A percentile compares a stretch with the other conserved stretches of the same genome.
These are phyloP conservation scores for Ciconia stormi DNA, from an alignment of 2,113 vertebrate species.

Conservation along the genomic window DNA sequence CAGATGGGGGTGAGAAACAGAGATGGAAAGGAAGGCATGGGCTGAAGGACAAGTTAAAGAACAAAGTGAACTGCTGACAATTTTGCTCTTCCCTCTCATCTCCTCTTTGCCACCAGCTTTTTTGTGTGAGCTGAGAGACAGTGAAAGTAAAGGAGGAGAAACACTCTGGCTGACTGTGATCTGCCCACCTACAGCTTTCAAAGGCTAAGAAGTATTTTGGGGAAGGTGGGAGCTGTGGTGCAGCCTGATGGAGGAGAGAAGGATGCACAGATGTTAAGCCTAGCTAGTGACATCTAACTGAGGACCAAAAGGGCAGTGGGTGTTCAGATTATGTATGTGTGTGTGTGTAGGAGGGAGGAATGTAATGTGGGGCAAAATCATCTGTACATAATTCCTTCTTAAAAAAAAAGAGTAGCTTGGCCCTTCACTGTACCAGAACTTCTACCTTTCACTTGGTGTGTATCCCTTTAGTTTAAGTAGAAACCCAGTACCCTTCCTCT, in stretches of 20 bases:
- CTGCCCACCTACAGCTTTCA: neutral
- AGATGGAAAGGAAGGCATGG: neutral
- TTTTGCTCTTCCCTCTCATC: neutral
- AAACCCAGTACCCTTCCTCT: neutral
- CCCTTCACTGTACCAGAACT: neutral
- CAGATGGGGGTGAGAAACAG: neutral
- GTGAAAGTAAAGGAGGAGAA: neutral
- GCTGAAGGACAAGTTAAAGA: neutral
- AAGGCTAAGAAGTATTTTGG: neutral
- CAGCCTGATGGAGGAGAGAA: neutral
- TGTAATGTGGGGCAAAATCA: neutral
- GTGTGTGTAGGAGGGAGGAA: neutral
- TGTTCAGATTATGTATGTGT: neutral
- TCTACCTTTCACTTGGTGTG: neutral
- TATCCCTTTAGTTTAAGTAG: neutral
- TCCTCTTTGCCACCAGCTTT: neutral
- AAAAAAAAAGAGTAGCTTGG: neutral
- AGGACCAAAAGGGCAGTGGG: neutral
- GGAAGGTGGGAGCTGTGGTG: neutral
- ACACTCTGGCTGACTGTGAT: neutral
- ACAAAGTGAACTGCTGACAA: neutral
- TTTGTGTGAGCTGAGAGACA: neutral
- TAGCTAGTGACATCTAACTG: neutral
- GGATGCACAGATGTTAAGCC: neutral
- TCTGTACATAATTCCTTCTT: neutral